Percentiles rank a stretch among this genome's conserved stretches.
Evolutionary conservation across 2,888 invertebrate genomes (phyloP).

Genomic region (Monochamus alternatus): DNA sequence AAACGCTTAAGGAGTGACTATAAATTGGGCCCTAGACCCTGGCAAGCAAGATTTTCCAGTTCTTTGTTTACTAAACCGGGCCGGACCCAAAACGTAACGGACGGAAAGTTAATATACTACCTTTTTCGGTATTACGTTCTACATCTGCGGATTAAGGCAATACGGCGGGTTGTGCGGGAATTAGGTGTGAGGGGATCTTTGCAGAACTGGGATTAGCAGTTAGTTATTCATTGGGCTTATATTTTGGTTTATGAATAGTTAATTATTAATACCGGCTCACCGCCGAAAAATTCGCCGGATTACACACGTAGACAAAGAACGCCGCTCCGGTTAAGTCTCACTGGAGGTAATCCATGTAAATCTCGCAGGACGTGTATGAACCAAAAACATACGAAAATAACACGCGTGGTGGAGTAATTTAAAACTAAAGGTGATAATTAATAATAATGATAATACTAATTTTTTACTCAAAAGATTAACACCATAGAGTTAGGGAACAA

Average conservation of each 20-base stretch:
- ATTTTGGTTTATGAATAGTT: conserved; percentile 19
- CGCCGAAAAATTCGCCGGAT: not conserved
- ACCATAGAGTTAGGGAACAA: too few species aligned
- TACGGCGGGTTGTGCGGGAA: not conserved
- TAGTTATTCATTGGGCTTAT: conserved; percentile 22
- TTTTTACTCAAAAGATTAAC: too few species aligned
- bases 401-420: too few species aligned
- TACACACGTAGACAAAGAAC: not conserved
- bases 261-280: conserved; percentile 6
- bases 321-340: not conserved
- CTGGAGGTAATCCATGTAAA: not conserved
- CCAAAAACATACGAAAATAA: not conserved
- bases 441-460: too few species aligned
- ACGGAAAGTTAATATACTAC: conserved; percentile 7
- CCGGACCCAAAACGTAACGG: not conserved
- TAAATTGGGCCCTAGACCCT: too few species aligned
- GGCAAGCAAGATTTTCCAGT: not conserved
- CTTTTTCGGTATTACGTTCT: conserved; percentile 8
- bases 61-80: not conserved
- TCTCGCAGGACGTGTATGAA: not conserved
- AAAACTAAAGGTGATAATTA: too few species aligned
- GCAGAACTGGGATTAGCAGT: conserved; percentile 19
- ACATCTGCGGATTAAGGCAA: conserved; percentile 1
- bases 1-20: too few species aligned
- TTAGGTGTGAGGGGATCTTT: conserved; percentile 5